phyloP scores from a whole-genome alignment of 2,797 vertebrate species.

The Gymnocypris eckloni region DNA sequence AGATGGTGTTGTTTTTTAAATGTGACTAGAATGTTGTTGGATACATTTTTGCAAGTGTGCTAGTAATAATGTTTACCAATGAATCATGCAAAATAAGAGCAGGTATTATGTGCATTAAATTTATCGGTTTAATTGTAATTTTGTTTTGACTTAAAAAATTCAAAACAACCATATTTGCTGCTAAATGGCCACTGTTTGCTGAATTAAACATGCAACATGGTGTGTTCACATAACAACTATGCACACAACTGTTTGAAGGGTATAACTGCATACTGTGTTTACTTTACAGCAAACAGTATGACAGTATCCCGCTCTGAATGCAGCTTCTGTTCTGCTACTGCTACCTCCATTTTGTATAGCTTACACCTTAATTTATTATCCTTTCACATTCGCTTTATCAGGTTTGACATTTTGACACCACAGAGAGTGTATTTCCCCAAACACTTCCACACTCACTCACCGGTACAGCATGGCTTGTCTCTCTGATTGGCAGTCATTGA shows the following conservation, averaged over 20 bases:
- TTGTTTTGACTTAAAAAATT: not conserved
- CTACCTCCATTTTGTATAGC: not conserved
- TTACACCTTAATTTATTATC: constrained; percentile 4
- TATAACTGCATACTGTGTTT: not conserved
- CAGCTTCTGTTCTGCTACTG: constrained; percentile 3
- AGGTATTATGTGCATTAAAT: not conserved
- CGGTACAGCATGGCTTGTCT: constrained; percentile 81
- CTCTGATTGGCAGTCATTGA: constrained; percentile 72
- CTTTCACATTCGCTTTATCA: constrained; percentile 8
- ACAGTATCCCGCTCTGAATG: not conserved
- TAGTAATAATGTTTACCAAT: not conserved
- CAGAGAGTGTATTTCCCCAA: constrained; percentile 8
- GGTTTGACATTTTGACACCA: constrained; percentile 23
- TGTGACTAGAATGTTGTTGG: not conserved
- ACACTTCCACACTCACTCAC: constrained; percentile 66
- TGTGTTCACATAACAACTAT: not conserved
- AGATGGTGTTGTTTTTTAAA: not conserved
- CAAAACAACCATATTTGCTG: not conserved
- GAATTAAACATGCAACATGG: not conserved
- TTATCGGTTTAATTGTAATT: not conserved
- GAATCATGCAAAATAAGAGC: not conserved
- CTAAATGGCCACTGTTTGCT: not conserved
- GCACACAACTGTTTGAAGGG: not conserved
- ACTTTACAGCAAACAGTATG: not conserved
- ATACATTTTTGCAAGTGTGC: not conserved